These are phyloP conservation scores for Drosophila ironensis DNA, from an alignment of 1,140 invertebrate genomes.

Conservation along the genomic window DNA sequence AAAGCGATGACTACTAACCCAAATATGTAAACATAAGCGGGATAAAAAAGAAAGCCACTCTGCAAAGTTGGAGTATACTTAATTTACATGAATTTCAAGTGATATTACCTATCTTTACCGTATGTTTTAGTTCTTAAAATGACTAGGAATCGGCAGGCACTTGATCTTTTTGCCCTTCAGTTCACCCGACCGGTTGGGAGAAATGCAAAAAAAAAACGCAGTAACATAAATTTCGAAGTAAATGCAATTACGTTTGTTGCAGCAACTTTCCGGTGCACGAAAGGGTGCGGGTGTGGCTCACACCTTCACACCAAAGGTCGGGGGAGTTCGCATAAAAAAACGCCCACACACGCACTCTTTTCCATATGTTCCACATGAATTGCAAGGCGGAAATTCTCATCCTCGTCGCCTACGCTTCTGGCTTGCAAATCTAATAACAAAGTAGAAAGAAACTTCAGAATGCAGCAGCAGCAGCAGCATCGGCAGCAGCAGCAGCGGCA, in stretches of 20 bases:
- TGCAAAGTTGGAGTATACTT: neutral
- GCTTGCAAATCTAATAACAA: conserved; percentile 70
- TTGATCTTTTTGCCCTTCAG: neutral
- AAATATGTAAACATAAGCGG: too few relatives aligned
- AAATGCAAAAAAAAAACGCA: conserved; percentile 31
- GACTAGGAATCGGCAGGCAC: too few relatives aligned
- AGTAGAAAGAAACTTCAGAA: conserved; percentile 48
- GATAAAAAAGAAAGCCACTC: too few relatives aligned
- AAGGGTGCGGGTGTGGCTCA: neutral
- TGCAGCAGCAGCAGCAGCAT: conserved; percentile 35
- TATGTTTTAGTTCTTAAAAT: too few relatives aligned
- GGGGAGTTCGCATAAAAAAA: neutral
- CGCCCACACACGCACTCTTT: conserved; percentile 6
- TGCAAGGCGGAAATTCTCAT: conserved; percentile 35
- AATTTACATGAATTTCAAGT: neutral
- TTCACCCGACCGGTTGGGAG: neutral
- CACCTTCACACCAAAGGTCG: neutral
- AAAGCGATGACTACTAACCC: too few relatives aligned
- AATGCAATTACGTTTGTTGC: conserved; percentile 72
- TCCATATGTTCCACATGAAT: conserved; percentile 45
- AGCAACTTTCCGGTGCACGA: conserved; percentile 31
- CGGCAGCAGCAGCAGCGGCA: too few relatives aligned
- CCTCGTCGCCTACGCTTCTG: conserved; percentile 30
- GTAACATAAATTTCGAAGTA: conserved; percentile 66
- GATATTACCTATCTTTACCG: neutral